Evolutionary conservation across 2,888 invertebrate species (phyloP).

Genomic region (Helleia helle): DNA sequence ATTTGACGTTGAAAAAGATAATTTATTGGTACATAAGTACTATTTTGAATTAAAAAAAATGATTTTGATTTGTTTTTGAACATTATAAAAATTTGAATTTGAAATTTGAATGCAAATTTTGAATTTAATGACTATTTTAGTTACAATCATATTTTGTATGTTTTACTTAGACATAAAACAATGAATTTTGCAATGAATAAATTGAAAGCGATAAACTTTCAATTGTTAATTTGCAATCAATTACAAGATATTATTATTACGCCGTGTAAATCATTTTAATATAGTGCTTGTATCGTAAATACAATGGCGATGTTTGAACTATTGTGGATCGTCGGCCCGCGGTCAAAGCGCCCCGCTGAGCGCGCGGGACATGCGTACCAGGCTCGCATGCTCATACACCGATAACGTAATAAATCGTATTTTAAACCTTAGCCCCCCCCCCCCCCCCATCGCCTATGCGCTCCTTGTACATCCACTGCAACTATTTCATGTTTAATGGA

Average conservation of each 20-base stretch:
- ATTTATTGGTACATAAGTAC: too few species aligned
- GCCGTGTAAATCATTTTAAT: constrained; percentile 20
- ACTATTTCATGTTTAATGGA: constrained; percentile 68
- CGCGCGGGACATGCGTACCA: constrained; percentile 40
- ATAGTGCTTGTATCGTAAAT: constrained; percentile 14
- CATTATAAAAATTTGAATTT: too few species aligned
- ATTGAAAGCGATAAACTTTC: neutral
- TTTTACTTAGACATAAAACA: too few species aligned
- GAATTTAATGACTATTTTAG: too few species aligned
- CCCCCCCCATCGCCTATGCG: constrained; percentile 25
- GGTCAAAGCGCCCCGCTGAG: constrained; percentile 37
- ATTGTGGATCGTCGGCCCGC: constrained; percentile 29
- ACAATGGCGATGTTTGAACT: constrained; percentile 17
- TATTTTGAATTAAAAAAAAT: too few species aligned
- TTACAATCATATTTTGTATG: too few species aligned
- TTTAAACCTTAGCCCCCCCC: too few species aligned
- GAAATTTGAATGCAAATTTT: too few species aligned
- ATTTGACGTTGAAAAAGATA: too few species aligned
- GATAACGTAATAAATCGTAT: constrained; percentile 48
- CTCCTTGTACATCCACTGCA: constrained; percentile 28
- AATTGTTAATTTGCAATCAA: constrained; percentile 28
- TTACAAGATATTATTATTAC: constrained; percentile 15
- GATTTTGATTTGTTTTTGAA: too few species aligned
- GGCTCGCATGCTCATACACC: constrained; percentile 34
- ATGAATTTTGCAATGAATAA: too few species aligned